These are phyloP conservation scores for Silurus glanis DNA, from an alignment of 2,113 vertebrate genomes.

Conservation along the genomic window DNA sequence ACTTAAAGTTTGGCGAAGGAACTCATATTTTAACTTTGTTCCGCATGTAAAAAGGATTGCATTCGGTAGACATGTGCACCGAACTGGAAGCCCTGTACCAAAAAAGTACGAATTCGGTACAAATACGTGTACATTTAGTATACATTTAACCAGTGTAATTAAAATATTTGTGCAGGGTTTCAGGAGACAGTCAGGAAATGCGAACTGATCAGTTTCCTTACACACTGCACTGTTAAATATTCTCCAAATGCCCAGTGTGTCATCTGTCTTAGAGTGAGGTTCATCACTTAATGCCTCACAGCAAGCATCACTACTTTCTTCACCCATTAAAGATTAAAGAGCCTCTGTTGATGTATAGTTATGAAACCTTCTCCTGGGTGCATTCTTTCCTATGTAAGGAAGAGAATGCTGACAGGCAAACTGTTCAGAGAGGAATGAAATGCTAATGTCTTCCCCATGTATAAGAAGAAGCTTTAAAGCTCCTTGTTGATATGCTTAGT, in stretches of 20 bases:
- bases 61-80: too few relatives aligned
- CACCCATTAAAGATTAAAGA: constrained; percentile 33
- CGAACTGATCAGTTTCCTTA: neutral
- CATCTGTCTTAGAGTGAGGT: neutral
- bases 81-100: too few relatives aligned
- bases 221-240: neutral
- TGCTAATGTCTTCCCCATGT: neutral
- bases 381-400: constrained; percentile 7
- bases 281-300: constrained; percentile 16
- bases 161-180: neutral
- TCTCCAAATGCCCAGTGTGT: neutral
- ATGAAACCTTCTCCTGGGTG: constrained; percentile 30
- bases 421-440: constrained; percentile 2
- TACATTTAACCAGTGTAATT: neutral
- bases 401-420: constrained; percentile 8
- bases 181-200: neutral
- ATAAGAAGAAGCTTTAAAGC: neutral
- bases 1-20: too few relatives aligned
- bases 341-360: constrained; percentile 31
- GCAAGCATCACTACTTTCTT: neutral
- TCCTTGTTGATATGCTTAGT: neutral
- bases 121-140: too few relatives aligned
- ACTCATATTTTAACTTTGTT: too few relatives aligned
- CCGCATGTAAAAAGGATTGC: too few relatives aligned
- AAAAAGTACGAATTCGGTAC: too few relatives aligned